Evolutionary conservation across 1,140 invertebrate species (phyloP).

Genomic region (Pachyrhynchus sulphureomaculatus): DNA sequence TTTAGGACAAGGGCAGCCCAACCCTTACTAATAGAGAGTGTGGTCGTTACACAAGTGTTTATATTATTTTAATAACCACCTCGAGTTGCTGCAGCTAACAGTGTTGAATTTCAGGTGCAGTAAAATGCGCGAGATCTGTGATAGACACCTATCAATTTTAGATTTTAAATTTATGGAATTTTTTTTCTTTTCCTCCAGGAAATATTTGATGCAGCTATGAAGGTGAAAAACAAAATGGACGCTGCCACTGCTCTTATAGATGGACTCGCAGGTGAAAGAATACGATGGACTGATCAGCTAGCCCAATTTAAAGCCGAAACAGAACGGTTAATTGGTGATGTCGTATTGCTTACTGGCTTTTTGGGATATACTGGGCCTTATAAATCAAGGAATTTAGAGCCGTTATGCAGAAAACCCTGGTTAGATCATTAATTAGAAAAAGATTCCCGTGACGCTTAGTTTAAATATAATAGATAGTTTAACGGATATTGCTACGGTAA

Average conservation of each 20-base stretch:
- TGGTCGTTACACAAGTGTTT: too few species aligned
- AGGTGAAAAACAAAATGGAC: conserved; percentile 86
- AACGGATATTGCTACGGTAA: conserved; percentile 75
- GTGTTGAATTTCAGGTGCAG: too few species aligned
- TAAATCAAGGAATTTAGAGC: conserved; percentile 86
- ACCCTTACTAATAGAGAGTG: too few species aligned
- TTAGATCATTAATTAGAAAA: conserved; percentile 63
- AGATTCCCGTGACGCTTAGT: conserved; percentile 73
- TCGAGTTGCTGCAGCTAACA: too few species aligned
- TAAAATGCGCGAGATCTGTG: too few species aligned
- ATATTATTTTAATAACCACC: too few species aligned
- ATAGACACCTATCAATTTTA: too few species aligned
- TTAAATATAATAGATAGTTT: conserved; percentile 76
- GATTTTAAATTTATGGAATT: too few species aligned
- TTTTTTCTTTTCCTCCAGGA: too few species aligned
- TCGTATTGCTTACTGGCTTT: conserved; percentile 82
- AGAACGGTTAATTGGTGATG: conserved; percentile 81
- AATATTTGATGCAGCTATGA: conserved; percentile 75
- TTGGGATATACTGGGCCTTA: conserved; percentile 89
- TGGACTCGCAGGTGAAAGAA: conserved; percentile 81
- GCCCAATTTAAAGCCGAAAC: conserved; percentile 81
- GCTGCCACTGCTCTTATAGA: conserved; percentile 85
- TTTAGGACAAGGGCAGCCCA: too few species aligned
- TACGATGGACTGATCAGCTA: conserved; percentile 88
- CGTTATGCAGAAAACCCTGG: conserved; percentile 68